phyloP scores from a whole-genome alignment of 2,797 vertebrate genomes.

The Naso thynnoides region DNA sequence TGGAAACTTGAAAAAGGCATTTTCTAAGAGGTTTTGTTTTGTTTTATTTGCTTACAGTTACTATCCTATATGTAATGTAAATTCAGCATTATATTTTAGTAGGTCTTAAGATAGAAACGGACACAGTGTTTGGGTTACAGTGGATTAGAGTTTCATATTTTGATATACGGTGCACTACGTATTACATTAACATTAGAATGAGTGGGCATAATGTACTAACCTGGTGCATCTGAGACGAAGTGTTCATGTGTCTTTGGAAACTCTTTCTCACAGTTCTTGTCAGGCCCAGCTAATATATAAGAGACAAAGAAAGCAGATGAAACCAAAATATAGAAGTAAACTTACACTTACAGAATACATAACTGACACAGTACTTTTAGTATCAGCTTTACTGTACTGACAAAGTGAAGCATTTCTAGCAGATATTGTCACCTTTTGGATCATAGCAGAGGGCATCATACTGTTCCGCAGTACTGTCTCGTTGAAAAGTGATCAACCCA shows the following conservation, averaged over 20 bases:
- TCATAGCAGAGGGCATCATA: slow-evolving; percentile 91
- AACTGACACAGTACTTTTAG: not conserved
- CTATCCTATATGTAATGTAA: too few relatives aligned
- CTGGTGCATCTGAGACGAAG: slow-evolving; percentile 12
- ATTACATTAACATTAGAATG: not conserved
- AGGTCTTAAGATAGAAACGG: not conserved
- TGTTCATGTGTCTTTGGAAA: rapidly evolving
- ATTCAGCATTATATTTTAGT: not conserved
- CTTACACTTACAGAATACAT: not conserved
- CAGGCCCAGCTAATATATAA: slow-evolving; percentile 38
- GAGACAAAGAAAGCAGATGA: slow-evolving; percentile 8
- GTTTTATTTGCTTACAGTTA: not conserved
- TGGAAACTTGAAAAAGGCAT: not conserved
- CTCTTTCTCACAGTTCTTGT: slow-evolving; percentile 45
- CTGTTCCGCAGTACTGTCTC: not conserved
- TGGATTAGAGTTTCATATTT: not conserved
- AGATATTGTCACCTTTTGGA: slow-evolving; percentile 80
- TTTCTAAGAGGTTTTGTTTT: not conserved
- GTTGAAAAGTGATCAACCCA: slow-evolving; percentile 75
- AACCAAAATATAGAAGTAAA: slow-evolving; percentile 4
- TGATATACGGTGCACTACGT: not conserved
- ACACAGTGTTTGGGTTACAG: not conserved
- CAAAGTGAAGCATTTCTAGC: not conserved
- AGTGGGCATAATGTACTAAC: slow-evolving; percentile 33
- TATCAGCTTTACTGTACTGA: not conserved